Conservation (phyloP, 2,797 vertebrate genomes). For the Halcyon smyrnensis region DNA sequence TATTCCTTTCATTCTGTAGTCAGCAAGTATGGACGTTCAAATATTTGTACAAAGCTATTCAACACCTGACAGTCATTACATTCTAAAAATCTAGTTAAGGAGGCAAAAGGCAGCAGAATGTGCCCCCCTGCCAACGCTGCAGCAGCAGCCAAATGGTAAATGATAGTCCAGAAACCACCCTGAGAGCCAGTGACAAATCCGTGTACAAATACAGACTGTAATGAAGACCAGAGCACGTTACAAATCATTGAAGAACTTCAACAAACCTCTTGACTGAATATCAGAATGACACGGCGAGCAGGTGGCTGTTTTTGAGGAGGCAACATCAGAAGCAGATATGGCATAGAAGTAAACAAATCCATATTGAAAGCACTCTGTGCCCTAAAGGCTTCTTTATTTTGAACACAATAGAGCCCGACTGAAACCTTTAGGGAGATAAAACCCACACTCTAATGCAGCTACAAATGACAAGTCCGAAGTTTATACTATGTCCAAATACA, state of each 20-base stretch:
- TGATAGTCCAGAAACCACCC: background rate
- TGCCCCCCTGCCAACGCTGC: fast-evolving
- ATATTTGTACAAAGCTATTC: background rate
- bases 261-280: background rate
- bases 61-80: background rate
- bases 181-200: background rate
- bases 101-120: background rate
- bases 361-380: background rate
- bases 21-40: background rate
- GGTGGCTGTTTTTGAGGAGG: background rate
- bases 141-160: background rate
- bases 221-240: background rate
- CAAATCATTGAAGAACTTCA: background rate
- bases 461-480: background rate
- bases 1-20: background rate
- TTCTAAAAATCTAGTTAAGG: background rate
- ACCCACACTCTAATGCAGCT: background rate
- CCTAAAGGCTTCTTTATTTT: background rate
- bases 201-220: background rate
- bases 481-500: background rate
- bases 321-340: background rate
- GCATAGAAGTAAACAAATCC: background rate
- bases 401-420: background rate
- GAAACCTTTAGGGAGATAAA: background rate
- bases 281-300: background rate